These are phyloP conservation scores for Spatulosminthurus flaviceps DNA, from an alignment of 2,888 invertebrate genomes.

Conservation along the genomic window DNA sequence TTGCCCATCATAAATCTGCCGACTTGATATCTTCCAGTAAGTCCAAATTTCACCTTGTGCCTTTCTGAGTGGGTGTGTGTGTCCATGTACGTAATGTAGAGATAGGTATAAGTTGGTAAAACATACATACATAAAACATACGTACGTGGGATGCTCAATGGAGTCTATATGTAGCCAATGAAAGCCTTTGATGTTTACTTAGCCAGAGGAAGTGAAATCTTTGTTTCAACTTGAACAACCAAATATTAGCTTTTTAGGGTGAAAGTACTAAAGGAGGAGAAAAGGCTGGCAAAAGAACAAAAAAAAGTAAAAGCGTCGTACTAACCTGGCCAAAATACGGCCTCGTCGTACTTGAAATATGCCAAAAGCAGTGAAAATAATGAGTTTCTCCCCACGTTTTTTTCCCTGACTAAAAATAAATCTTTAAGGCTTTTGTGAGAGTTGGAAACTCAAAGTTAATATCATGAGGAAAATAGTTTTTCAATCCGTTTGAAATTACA, in stretches of 20 bases:
- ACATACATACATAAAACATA: no score
- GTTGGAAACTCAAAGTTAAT: not conserved
- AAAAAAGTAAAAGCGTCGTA: constrained; percentile 5
- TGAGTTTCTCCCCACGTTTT: not conserved
- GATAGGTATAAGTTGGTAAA: not conserved
- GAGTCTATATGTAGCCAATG: no score
- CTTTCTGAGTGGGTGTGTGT: no score
- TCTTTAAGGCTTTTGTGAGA: not conserved
- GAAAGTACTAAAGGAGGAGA: not conserved
- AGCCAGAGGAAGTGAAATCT: not conserved
- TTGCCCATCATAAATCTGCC: constrained; percentile 45
- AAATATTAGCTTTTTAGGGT: not conserved
- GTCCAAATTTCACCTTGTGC: not conserved
- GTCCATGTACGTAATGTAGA: no score
- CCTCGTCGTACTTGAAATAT: not conserved
- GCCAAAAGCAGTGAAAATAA: constrained; percentile 12
- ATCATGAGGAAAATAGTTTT: no score
- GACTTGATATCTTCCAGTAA: constrained; percentile 46
- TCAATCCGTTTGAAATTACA: no score
- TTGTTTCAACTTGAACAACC: constrained; percentile 1
- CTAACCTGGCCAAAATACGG: not conserved
- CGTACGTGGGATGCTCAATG: no score
- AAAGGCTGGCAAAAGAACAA: not conserved
- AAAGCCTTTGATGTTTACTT: not conserved
- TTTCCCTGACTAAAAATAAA: not conserved